Percentiles rank a stretch among this genome's conserved stretches.
Conservation (phyloP, 2,888 invertebrate genomes). For the Diarsia brunnea region DNA sequence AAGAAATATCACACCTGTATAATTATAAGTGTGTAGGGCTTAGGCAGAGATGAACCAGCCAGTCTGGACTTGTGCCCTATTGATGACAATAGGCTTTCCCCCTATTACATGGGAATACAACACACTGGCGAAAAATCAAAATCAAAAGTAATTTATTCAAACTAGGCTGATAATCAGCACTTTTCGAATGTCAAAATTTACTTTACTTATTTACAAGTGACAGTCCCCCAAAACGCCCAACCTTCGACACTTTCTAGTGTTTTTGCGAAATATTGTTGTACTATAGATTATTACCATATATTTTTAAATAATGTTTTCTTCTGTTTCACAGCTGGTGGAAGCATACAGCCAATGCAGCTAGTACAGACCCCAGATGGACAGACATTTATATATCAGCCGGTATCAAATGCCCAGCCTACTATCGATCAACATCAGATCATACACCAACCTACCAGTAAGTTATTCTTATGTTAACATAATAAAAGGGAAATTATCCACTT, state of each 20-base stretch:
- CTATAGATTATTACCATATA: background rate
- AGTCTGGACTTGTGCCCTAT: background rate
- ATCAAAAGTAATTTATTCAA: no score
- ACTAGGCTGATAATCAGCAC: no score
- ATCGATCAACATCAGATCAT: constrained; percentile 87
- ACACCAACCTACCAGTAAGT: constrained; percentile 88
- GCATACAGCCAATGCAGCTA: constrained; percentile 96
- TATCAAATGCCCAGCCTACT: constrained; percentile 80
- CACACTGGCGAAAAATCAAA: no score
- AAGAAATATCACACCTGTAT: background rate
- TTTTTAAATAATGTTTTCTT: no score
- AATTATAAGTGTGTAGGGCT: background rate
- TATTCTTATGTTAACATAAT: background rate
- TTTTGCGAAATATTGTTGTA: background rate
- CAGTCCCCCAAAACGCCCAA: no score
- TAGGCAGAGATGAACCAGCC: background rate
- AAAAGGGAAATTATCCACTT: background rate
- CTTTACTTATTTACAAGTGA: no score
- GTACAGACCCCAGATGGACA: constrained; percentile 98
- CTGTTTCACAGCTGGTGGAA: constrained; percentile 87
- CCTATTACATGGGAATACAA: background rate
- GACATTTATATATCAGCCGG: constrained; percentile 96
- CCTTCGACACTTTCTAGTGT: no score
- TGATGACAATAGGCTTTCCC: background rate
- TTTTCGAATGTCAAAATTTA: no score